Percentiles rank a stretch among this genome's conserved stretches.
Evolutionary conservation across 2,888 invertebrate species (phyloP).

Genomic region (Congeria kusceri): DNA sequence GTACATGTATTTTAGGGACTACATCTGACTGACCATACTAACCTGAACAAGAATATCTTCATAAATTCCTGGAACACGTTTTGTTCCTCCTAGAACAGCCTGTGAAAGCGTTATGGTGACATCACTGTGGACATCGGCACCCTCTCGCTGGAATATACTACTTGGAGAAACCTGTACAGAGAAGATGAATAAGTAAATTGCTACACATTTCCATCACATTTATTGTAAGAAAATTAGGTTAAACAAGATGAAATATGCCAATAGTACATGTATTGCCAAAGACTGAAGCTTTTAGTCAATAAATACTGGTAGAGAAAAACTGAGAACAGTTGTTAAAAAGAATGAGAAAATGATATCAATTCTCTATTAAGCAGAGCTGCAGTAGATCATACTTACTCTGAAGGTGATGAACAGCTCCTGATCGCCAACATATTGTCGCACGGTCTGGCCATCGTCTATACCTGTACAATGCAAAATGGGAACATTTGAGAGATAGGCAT

Average conservation of each 20-base stretch:
- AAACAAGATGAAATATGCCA: no score
- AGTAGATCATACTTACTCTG: constrained; percentile 88
- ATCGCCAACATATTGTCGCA: constrained; percentile 93
- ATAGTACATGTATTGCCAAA: no score
- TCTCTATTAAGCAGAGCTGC: no score
- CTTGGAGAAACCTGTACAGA: constrained; percentile 88
- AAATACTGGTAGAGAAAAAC: no score
- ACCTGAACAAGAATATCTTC: constrained; percentile 97
- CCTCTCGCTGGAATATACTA: constrained; percentile 95
- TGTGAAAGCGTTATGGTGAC: constrained; percentile 95
- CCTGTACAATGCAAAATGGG: constrained; percentile 76
- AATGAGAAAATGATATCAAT: no score
- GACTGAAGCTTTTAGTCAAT: no score
- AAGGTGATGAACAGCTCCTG: constrained; percentile 96
- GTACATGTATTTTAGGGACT: no score
- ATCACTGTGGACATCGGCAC: constrained; percentile 98
- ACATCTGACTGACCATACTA: constrained; percentile 70
- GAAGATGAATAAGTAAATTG: no score
- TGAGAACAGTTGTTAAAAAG: no score
- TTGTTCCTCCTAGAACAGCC: constrained; percentile 96
- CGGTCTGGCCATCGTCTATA: constrained; percentile 98
- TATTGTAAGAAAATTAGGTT: no score
- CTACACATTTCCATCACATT: no score
- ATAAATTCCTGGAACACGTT: constrained; percentile 96
- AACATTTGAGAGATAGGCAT: no score